These are phyloP conservation scores for Aphrocallistes beatrix DNA, from an alignment of 37 sponge, comb jelly and placozoan genomes.

Conservation along the genomic window DNA sequence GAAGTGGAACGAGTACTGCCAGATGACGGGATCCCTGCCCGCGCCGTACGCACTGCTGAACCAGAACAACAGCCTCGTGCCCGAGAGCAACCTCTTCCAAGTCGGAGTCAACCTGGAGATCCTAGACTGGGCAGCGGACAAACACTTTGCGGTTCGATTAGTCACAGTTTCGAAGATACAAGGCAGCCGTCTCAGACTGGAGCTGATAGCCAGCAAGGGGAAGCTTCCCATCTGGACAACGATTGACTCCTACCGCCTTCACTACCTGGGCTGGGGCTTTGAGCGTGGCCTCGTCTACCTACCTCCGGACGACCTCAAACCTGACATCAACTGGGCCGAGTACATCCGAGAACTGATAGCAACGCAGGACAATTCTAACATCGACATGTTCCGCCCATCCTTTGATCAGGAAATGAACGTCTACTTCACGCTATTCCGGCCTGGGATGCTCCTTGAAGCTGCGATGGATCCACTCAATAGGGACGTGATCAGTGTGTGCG, in stretches of 20 bases:
- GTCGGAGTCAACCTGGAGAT: conserved; percentile 10
- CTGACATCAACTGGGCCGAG: background rate
- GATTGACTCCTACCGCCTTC: background rate
- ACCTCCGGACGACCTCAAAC: background rate
- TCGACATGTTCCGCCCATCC: background rate
- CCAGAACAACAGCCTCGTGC: conserved; percentile 10
- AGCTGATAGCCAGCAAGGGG: background rate
- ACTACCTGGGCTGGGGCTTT: conserved; percentile 3
- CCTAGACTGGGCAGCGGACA: background rate
- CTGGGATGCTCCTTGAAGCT: background rate
- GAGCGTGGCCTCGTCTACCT: background rate
- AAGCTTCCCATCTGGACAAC: background rate
- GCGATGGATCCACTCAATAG: background rate
- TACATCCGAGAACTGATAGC: background rate
- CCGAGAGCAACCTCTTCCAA: background rate
- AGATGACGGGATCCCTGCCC: background rate
- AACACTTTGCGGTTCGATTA: background rate
- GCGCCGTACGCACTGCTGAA: background rate
- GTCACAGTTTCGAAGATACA: background rate
- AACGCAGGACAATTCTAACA: conserved; percentile 7
- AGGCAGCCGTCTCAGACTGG: conserved; percentile 8
- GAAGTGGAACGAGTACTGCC: background rate
- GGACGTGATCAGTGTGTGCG: background rate
- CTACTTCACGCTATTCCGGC: background rate
- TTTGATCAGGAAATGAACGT: background rate